Conservation (phyloP, 2,113 vertebrate genomes). For the Phalacrocorax carbo region DNA sequence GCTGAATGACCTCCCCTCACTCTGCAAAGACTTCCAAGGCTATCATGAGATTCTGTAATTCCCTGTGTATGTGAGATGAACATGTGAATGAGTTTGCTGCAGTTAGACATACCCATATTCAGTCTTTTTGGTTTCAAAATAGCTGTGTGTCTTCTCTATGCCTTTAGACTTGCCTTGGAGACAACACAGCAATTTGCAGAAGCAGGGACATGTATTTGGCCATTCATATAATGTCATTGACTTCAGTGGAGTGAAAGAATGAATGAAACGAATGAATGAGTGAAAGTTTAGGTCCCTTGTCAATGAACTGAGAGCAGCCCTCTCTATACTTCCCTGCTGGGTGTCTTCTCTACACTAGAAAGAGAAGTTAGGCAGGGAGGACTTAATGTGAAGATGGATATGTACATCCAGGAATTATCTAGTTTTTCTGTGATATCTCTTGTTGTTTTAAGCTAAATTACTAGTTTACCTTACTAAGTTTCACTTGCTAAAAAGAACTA, state of each 20-base stretch:
- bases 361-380: not conserved
- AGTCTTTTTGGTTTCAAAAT: not conserved
- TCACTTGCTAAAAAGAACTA: not conserved
- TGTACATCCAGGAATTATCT: not conserved
- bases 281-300: not conserved
- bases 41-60: not conserved
- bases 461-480: not conserved
- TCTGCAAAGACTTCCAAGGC: not conserved
- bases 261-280: not conserved
- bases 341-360: not conserved
- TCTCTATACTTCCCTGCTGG: not conserved
- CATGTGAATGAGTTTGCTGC: not conserved
- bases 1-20: not conserved
- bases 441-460: not conserved
- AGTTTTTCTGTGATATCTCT: not conserved
- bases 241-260: not conserved
- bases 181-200: not conserved
- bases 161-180: not conserved
- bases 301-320: not conserved
- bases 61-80: not conserved
- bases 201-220: not conserved
- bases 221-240: not conserved
- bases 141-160: not conserved
- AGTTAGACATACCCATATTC: not conserved
- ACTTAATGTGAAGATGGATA: not conserved